Evolutionary conservation across 2,888 invertebrate species (phyloP).

Genomic region (Carabus problematicus): DNA sequence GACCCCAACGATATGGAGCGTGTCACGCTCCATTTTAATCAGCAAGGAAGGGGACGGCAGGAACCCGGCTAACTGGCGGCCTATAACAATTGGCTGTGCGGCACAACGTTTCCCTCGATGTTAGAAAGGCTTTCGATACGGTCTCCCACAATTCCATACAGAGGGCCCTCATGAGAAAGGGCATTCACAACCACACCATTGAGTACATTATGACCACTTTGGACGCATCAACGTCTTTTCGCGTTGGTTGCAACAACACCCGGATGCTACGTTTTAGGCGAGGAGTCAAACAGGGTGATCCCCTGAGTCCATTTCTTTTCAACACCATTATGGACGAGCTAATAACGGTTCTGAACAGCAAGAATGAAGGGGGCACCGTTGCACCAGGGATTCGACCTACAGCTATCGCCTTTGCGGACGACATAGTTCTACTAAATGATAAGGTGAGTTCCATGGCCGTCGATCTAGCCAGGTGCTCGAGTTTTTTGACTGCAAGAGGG

Average conservation of each 20-base stretch:
- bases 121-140: constrained; percentile 5
- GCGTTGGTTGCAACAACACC: background rate
- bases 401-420: constrained; percentile 30
- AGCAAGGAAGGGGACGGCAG: background rate
- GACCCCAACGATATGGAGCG: background rate
- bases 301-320: no score
- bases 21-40: background rate
- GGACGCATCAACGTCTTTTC: no score
- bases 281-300: no score
- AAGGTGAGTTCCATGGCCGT: background rate
- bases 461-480: background rate
- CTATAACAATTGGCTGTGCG: constrained; percentile 3
- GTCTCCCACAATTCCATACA: background rate
- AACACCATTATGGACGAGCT: no score
- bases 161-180: background rate
- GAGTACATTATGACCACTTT: no score
- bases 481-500: no score
- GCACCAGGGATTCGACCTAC: background rate
- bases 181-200: no score
- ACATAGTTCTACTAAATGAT: constrained; percentile 18
- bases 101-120: constrained; percentile 9
- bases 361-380: no score
- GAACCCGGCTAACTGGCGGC: constrained; percentile 2
- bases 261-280: background rate
- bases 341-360: background rate